phyloP scores from a whole-genome alignment of 2,888 invertebrate species.

The Empis livida region DNA sequence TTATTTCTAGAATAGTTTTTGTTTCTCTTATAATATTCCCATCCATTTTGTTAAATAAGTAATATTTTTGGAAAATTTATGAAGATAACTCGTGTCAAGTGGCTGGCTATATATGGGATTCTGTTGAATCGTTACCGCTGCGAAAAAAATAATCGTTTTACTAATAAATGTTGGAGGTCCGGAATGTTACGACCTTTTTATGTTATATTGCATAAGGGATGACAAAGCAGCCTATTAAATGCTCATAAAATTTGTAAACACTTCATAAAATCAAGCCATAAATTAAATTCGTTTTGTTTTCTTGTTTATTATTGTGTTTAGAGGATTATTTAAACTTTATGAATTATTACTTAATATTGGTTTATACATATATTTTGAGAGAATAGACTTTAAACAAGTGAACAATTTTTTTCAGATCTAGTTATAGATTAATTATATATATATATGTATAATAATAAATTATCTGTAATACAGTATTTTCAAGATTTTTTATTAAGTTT shows the following conservation, averaged over 20 bases:
- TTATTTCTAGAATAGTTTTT: conserved; percentile 15
- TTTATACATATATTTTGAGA: too few relatives aligned
- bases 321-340: neutral
- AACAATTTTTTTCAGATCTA: too few relatives aligned
- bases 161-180: too few relatives aligned
- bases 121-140: too few relatives aligned
- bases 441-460: too few relatives aligned
- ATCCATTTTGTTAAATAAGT: neutral
- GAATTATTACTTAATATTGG: too few relatives aligned
- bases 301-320: conserved; percentile 15
- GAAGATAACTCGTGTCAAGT: neutral
- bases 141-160: too few relatives aligned
- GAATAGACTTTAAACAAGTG: too few relatives aligned
- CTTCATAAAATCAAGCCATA: conserved; percentile 37
- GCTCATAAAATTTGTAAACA: conserved; percentile 38
- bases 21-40: conserved; percentile 15
- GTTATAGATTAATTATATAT: too few relatives aligned
- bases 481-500: too few relatives aligned
- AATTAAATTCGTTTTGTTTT: conserved; percentile 23
- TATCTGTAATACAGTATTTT: too few relatives aligned
- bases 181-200: too few relatives aligned
- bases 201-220: neutral
- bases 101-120: neutral
- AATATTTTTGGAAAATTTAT: conserved; percentile 4
- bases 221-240: conserved; percentile 30